Percentiles rank a stretch among this genome's conserved stretches.
phyloP scores from a whole-genome alignment of 1,140 invertebrate genomes.

The Acromyrmex heyeri region DNA sequence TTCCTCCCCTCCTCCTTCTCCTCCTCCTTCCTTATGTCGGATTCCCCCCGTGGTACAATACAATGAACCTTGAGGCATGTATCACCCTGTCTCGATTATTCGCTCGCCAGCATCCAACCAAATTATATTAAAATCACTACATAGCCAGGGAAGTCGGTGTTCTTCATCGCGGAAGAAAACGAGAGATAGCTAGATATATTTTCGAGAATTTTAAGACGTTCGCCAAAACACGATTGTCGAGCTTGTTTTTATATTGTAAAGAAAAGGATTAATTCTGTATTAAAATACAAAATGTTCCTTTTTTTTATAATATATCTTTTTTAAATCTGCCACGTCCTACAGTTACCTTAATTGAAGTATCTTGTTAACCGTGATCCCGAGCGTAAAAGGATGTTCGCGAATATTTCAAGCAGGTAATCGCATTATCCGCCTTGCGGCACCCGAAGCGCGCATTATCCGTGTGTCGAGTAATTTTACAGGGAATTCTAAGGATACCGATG shows the following conservation, averaged over 20 bases:
- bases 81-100: slow-evolving; percentile 71
- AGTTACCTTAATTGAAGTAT: slow-evolving; percentile 38
- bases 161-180: neutral
- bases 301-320: neutral
- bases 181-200: neutral
- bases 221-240: neutral
- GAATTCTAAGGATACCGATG: slow-evolving; percentile 63
- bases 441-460: slow-evolving; percentile 73
- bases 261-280: neutral
- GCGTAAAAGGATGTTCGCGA: slow-evolving; percentile 22
- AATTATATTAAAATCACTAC: slow-evolving; percentile 73
- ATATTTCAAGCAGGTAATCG: slow-evolving; percentile 51
- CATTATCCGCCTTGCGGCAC: slow-evolving; percentile 45
- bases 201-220: neutral
- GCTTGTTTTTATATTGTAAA: neutral
- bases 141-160: slow-evolving; percentile 13
- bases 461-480: slow-evolving; percentile 59
- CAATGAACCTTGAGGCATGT: slow-evolving; percentile 71
- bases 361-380: slow-evolving; percentile 16
- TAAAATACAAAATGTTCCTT: neutral
- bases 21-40: slow-evolving; percentile 47
- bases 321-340: neutral
- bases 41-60: slow-evolving; percentile 69
- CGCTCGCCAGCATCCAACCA: slow-evolving; percentile 50
- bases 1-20: neutral